Conservation (phyloP, 2,888 invertebrate genomes). For the Netelia inedita region DNA sequence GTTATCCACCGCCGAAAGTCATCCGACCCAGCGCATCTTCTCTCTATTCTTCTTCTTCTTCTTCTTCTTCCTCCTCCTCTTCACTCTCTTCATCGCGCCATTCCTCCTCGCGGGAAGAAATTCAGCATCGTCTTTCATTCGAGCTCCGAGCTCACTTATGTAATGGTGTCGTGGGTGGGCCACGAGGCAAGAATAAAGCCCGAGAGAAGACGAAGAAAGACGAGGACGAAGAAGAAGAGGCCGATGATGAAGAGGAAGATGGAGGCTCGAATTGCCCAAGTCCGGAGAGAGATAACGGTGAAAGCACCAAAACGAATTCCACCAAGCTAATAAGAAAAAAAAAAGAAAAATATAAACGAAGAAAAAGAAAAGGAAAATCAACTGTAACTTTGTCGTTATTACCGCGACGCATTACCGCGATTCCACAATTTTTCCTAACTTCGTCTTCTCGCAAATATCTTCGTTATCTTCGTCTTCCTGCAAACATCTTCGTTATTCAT, state of each 20-base stretch:
- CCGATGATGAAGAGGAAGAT: slow-evolving; percentile 62
- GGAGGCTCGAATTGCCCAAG: slow-evolving; percentile 8
- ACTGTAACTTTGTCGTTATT: no score
- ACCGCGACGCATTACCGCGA: no score
- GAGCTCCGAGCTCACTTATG: slow-evolving; percentile 65
- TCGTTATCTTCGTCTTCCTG: no score
- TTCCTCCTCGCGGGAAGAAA: slow-evolving; percentile 42
- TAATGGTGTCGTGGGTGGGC: slow-evolving; percentile 69
- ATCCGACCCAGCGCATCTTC: slow-evolving; percentile 49
- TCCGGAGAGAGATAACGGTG: slow-evolving; percentile 12
- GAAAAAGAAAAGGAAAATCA: neutral
- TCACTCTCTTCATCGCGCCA: slow-evolving; percentile 57
- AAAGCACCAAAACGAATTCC: neutral
- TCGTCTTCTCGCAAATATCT: no score
- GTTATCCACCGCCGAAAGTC: slow-evolving; percentile 68
- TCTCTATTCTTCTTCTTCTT: slow-evolving; percentile 58
- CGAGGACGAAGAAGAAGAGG: slow-evolving; percentile 36
- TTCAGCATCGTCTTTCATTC: slow-evolving; percentile 64
- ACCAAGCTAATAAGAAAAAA: neutral
- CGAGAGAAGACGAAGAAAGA: slow-evolving; percentile 47
- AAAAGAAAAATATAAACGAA: neutral
- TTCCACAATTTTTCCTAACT: no score
- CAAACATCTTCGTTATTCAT: slow-evolving; percentile 11
- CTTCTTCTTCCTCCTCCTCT: slow-evolving; percentile 50
- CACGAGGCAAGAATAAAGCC: slow-evolving; percentile 53